Evolutionary conservation across 64 coral and sea anemone species (phyloP), one percentile per base, ranked within the genome.

Genomic region (Acropora yongei): DNA sequence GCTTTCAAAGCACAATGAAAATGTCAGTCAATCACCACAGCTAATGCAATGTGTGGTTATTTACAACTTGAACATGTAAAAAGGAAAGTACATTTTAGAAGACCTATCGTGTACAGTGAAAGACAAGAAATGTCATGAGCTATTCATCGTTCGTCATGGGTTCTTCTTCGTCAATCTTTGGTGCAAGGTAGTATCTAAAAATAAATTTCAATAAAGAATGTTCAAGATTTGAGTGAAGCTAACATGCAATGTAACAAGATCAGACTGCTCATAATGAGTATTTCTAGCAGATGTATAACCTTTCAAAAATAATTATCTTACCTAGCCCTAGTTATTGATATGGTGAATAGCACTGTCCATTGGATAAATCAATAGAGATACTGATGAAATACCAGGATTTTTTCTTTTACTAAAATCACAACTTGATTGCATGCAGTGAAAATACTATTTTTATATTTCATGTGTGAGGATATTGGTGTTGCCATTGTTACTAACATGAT

Each of bases 91-190:
- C 51, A 9, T 55, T 63, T 14, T 13, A 14, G 12, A 63, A 63
- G 58, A 63, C 3, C 58, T 63, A 13, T 63, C 9, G 14, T 63
- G 14, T 13, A 63, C 58, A 63, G 74, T 76, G 7, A 76, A 76
- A 3, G 8, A n/a, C 39, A 18, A 13, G 11, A 82, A 1, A 14
- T 5, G 3, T 30, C 3, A 57, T 1, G 13, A 68, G 58, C 55
- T 92, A 92, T 6, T 73, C 82, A 12, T 92, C 90, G 79, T 69
- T 89, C 49, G 75, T 47, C 75, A 87, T 86, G 44, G 57, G 11
- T 9, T 95, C 93, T 1, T 95, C 93, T 74, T 95, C 93, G 73
- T 95, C 93, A 82, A 95, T 91, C 82, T 95, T 95, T 8, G 93
- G 93, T 30, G 93, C 93, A 47, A 95, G 93, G 68, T 95, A 95